These are phyloP conservation scores for Oscheius sp. DNA, from an alignment of 2,888 invertebrate genomes.

Conservation along the genomic window DNA sequence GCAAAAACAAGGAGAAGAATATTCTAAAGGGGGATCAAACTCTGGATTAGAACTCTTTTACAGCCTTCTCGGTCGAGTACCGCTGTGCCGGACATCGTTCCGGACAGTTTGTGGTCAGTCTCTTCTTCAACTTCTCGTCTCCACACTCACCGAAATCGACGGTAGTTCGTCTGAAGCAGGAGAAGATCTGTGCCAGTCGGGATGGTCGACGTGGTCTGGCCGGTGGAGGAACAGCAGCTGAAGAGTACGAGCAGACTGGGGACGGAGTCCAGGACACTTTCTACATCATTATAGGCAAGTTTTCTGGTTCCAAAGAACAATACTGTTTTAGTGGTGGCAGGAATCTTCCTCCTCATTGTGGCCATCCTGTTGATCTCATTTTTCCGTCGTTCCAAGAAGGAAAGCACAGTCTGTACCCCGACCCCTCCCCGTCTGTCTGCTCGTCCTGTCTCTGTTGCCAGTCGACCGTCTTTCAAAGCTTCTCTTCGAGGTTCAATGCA, in stretches of 20 bases:
- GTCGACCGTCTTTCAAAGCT: slow-evolving; percentile 52
- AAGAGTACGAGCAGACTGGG: slow-evolving; percentile 36
- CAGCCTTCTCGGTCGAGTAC: slow-evolving; percentile 70
- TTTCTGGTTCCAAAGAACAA: neutral
- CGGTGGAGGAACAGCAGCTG: neutral
- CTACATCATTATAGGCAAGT: slow-evolving; percentile 28
- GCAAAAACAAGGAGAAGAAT: neutral
- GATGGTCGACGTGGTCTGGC: slow-evolving; percentile 52
- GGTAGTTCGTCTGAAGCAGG: slow-evolving; percentile 54
- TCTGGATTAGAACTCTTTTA: slow-evolving; percentile 13
- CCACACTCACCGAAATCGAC: slow-evolving; percentile 42
- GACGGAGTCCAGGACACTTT: slow-evolving; percentile 30
- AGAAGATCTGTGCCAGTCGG: slow-evolving; percentile 55
- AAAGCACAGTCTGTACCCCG: slow-evolving; percentile 28
- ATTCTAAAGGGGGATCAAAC: neutral
- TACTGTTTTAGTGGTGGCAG: slow-evolving; percentile 44
- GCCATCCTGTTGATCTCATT: slow-evolving; percentile 53
- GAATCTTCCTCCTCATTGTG: slow-evolving; percentile 52
- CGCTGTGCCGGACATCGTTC: slow-evolving; percentile 69
- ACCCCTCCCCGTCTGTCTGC: neutral
- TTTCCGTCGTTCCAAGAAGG: slow-evolving; percentile 55
- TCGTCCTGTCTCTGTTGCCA: slow-evolving; percentile 8
- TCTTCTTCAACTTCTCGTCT: slow-evolving; percentile 59
- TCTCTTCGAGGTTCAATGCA: slow-evolving; percentile 44
- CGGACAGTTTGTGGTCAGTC: slow-evolving; percentile 67